Evolutionary conservation across 2,797 vertebrate species (phyloP), one percentile per base, ranked within the genome.

Genomic region (Paedocypris micromegethes): DNA sequence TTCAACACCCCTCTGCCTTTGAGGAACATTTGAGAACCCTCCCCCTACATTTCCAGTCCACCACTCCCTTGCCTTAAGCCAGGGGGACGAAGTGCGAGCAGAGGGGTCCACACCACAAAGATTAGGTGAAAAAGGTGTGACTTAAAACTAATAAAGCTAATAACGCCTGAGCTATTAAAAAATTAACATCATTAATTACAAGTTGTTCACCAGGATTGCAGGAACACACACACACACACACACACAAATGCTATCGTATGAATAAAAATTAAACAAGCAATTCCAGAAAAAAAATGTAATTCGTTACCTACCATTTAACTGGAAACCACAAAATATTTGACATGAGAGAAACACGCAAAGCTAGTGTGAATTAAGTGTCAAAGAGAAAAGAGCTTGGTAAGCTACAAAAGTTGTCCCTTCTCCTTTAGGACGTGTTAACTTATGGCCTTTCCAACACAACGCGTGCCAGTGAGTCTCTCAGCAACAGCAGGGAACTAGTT

Each of bases 381-480:
- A 23, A 23, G 23, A 23, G 23, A 23, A 57, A 39, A 68, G 6
- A 9, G 39, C 23, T 71, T 76, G 62, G 59, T 72, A 76, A 76
- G 75, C 72, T 58, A 54, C 51, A 75, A 67, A 49, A 58, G 54
- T 53, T 58, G 3, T 52, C 44, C 55, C 4, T 47, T 72, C 52
- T 66, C 44, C 23, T 50, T 64, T 75, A 39, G 70, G 74, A 75
- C 79, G 75, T 78, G 76, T 78, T 81, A 81, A 81, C 78, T 81
- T 81, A 78, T 78, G 76, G 76, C 76, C 64, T 63, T 73, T 73
- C 54, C 72, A 70, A 65, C 70, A 76, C 72, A 72, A 75, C 70
- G 78, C 71, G 77, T 73, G 74, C 72, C 75, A 41, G 56, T 41
- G 62, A 68, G 68, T 82, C 78, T 80, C 78, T 75, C 52, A 60